Evolutionary conservation across 2,797 vertebrate species (phyloP), one percentile per base, ranked within the genome.

Genomic region (Columba guinea): DNA sequence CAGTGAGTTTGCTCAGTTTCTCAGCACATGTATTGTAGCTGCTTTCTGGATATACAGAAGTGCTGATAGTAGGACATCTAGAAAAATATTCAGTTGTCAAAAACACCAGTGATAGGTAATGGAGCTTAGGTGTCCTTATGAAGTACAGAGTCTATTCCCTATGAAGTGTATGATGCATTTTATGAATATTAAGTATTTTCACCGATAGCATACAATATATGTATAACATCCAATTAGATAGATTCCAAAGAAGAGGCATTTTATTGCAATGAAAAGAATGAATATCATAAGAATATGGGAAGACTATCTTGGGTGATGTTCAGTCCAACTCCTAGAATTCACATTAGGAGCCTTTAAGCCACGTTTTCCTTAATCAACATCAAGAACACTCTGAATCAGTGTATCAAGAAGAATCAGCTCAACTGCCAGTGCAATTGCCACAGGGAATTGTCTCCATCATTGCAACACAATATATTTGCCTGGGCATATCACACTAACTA

Each of bases 361-460:
- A 73, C 27, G n/a, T 92, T 94, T 96, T 95, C 68, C 44, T 84
- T 89, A 41, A 84, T 95, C 93, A 76, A 7, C 11, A 41, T 71
- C 82, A 71, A 87, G 65, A 84, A 51, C 49, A 65, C 2, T 3
- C 53, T 44, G 70, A 96, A 82, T 95, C 8, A 49, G 37, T 79
- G 46, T 89, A 93, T 88, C 91, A 95, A 70, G 77, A 96, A 84
- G 73, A 96, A 95, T 91, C 73, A 97, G 84, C 52, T 89, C 89
- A 93, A 53, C 68, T 93, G 91, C 90, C 83, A 96, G 48, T 35
- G 14, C 71, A 95, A 86, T 75, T 90, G 56, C 93, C 77, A 78
- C 30, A 80, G 91, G 80, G 89, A 92, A 95, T 94, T 92, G 71
- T 90, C 52, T 94, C 84, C 90, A 51, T 95, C 87, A 82, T 49